Evolutionary conservation across 2,888 invertebrate species (phyloP).

Genomic region (Coelopa pilipes): DNA sequence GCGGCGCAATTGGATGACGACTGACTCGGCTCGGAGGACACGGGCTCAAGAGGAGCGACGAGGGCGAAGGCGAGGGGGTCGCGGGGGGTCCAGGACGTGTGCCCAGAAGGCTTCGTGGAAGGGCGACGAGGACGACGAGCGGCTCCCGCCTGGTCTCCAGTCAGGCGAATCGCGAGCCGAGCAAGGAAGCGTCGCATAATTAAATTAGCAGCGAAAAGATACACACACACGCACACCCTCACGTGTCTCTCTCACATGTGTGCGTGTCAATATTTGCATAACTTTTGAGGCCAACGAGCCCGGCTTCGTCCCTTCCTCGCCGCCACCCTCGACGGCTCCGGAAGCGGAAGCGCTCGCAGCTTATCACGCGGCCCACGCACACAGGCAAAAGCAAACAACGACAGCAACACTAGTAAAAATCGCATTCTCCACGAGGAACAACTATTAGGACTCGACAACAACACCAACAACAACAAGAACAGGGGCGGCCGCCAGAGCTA

Average conservation of each 20-base stretch:
- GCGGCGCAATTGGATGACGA: not conserved
- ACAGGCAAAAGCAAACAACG: constrained; percentile 8
- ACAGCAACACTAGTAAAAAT: not conserved
- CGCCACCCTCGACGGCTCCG: not conserved
- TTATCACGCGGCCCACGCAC: constrained; percentile 32
- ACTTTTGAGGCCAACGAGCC: constrained; percentile 31
- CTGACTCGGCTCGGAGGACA: too few species aligned
- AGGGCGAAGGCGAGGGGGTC: too few species aligned
- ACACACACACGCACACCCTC: not conserved
- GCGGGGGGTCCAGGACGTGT: too few species aligned
- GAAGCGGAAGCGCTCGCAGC: constrained; percentile 21
- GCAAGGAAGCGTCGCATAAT: not conserved
- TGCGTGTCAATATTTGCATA: constrained; percentile 29
- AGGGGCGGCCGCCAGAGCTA: too few species aligned
- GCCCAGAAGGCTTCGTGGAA: too few species aligned
- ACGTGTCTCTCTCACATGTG: constrained; percentile 11
- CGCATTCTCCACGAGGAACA: not conserved
- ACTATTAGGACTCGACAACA: not conserved
- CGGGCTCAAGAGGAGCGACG: too few species aligned
- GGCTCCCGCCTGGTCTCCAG: not conserved
- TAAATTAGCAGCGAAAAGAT: not conserved
- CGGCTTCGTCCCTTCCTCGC: not conserved
- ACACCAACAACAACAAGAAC: too few species aligned
- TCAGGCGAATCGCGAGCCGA: not conserved
- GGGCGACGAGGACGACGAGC: too few species aligned